Conservation (phyloP, 2,797 vertebrate genomes). For the Chelmon rostratus region DNA sequence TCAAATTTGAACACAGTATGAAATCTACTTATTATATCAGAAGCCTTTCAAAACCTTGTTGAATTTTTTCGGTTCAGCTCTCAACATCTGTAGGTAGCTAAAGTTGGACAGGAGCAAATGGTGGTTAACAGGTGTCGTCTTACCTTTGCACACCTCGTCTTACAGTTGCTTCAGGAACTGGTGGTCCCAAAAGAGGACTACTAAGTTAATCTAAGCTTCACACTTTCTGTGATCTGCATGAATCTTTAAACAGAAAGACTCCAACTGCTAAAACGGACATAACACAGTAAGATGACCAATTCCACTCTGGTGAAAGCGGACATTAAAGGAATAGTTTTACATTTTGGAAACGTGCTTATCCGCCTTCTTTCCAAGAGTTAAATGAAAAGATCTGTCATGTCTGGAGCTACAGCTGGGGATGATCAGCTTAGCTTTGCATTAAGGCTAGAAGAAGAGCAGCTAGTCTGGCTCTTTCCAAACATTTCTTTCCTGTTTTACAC, state of each 20-base stretch:
- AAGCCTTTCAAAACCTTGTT: neutral
- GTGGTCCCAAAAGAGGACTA: too few species aligned
- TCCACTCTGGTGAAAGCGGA: neutral
- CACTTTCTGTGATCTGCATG: too few species aligned
- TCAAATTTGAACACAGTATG: slow-evolving; percentile 16
- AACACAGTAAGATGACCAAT: neutral
- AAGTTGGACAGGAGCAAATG: slow-evolving; percentile 12
- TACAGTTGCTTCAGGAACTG: neutral
- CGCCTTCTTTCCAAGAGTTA: neutral
- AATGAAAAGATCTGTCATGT: neutral
- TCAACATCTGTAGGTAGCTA: neutral
- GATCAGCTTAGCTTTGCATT: neutral
- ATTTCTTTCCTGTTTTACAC: too few species aligned
- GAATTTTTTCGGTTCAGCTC: neutral
- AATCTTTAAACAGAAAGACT: slow-evolving; percentile 7
- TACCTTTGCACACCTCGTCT: neutral
- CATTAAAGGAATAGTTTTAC: neutral
- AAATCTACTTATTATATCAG: slow-evolving; percentile 7
- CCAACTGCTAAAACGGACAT: too few species aligned
- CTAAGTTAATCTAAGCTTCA: too few species aligned
- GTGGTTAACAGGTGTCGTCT: neutral
- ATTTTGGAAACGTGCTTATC: neutral
- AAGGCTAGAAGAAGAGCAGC: neutral
- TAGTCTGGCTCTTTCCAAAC: neutral
- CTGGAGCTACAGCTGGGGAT: too few species aligned